Evolutionary conservation across 2,888 invertebrate species (phyloP), one percentile per base, ranked within the genome.

Genomic region (Drepanosiphum platanoidis): DNA sequence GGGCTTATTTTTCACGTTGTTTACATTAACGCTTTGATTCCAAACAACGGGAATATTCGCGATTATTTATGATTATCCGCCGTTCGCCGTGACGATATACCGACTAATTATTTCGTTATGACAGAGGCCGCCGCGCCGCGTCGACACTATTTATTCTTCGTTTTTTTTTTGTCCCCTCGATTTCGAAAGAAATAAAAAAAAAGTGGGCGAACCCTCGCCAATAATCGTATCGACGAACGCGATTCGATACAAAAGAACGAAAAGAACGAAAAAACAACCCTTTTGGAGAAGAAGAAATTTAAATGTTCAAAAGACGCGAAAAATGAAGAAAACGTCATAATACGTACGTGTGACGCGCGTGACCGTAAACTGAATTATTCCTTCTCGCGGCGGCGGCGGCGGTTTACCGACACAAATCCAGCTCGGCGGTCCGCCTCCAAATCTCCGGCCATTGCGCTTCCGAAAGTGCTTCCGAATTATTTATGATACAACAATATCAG

Each of bases 391-490:
- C 1, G 36, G 68, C n/a, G 46, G 8, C 11, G 42, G 36, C 1
- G 36, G 68, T 75, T 75, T 64, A 74, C 64, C 27, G 18, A 36
- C 75, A 84, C 75, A 84, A 84, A 84, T 75, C 84, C 46, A 18
- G 32, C 39, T 46, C 34, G 46, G 30, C 3, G 27, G 74, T 58
- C 84, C 84, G 13, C 75, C 84, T 83, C n/a, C 83, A 36, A 68
- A 83, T 83, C 77, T 52, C 75, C 66, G 52, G 22, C 74, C 52
- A 11, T 39, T 30, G 39, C n/a, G n/a, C 75, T 32, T 15, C n/a
- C 32, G 30, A 77, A 77, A 77, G 84, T 58, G 39, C 58, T 84
- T 39, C n/a, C 68, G 77, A 84, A 84, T 77, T 77, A 84, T 84
- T 84, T 84, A 84, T 84, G 75, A 58, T 22, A 52, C 75, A n/a